Conservation (phyloP, 2,888 invertebrate species). For the Chaitophorus viminalis region DNA sequence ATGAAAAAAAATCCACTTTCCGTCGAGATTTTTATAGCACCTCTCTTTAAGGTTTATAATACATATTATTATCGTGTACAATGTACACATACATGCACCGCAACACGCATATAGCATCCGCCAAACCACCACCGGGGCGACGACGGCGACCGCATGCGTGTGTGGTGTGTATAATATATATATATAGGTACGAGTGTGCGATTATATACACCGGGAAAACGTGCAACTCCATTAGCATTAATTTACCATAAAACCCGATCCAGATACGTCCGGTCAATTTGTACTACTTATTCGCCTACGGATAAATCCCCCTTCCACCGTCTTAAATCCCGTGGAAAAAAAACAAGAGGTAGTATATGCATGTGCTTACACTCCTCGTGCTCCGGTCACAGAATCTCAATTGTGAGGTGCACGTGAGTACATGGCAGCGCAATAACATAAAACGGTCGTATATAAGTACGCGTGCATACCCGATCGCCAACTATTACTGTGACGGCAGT, state of each 20-base stretch:
- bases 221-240: slow-evolving; percentile 56
- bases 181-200: background rate
- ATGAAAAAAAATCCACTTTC: slow-evolving; percentile 48
- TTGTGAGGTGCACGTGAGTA: background rate
- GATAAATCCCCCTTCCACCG: background rate
- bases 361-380: background rate
- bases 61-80: background rate
- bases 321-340: too few species aligned
- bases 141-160: too few species aligned
- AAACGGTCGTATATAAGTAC: background rate
- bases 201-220: slow-evolving; percentile 14
- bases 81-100: background rate
- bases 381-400: background rate
- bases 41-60: background rate
- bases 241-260: slow-evolving; percentile 57
- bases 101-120: background rate
- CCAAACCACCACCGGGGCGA: background rate
- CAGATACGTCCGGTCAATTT: slow-evolving; percentile 51
- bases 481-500: background rate
- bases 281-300: slow-evolving; percentile 41
- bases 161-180: too few species aligned
- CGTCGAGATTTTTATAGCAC: slow-evolving; percentile 31
- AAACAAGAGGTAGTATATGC: too few species aligned
- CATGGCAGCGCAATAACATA: background rate
- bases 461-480: background rate